Percentiles rank a stretch among this genome's conserved stretches.
Conservation (phyloP, 2,797 vertebrate species). For the Todus mexicanus region DNA sequence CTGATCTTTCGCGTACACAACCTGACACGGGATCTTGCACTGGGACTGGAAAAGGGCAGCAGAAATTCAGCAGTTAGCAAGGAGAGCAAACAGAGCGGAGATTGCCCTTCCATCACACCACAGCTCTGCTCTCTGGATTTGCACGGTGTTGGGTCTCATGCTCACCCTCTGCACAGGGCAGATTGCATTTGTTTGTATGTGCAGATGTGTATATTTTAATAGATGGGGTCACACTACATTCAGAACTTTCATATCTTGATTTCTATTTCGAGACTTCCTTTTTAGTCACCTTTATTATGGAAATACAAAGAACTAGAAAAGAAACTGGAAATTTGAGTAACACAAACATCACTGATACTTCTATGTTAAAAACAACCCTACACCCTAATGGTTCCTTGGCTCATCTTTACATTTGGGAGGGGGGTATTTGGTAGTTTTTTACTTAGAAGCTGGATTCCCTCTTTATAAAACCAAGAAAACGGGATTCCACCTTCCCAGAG, state of each 20-base stretch:
- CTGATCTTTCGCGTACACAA: neutral
- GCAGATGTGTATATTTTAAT: neutral
- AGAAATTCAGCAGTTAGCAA: neutral
- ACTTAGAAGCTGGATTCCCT: neutral
- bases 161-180: neutral
- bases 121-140: neutral
- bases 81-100: neutral
- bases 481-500: neutral
- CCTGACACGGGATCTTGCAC: neutral
- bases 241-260: neutral
- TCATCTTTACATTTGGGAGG: neutral
- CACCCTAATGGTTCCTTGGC: rapidly evolving
- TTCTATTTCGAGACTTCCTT: neutral
- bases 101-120: neutral
- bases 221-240: rapidly evolving
- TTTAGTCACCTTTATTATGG: neutral
- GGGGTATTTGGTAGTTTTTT: neutral
- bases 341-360: neutral
- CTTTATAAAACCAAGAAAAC: neutral
- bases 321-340: neutral
- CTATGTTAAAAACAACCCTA: neutral
- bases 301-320: neutral
- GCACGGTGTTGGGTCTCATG: rapidly evolving
- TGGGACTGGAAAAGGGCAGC: neutral
- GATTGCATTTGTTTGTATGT: neutral